Evolutionary conservation across 2,113 vertebrate genomes (phyloP).

Genomic region (Pampusana beccarii): DNA sequence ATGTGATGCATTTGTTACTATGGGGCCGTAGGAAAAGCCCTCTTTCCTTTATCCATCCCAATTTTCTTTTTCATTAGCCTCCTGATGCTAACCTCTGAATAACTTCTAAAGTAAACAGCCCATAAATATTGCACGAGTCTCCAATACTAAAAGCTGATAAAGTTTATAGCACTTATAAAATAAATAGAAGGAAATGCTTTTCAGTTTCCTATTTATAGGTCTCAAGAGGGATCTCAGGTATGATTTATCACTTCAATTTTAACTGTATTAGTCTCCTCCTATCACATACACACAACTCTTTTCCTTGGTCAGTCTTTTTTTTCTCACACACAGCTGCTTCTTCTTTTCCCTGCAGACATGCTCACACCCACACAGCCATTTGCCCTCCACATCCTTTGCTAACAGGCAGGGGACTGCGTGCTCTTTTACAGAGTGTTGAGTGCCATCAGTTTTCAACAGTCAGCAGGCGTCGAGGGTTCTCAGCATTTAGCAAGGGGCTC

Average conservation of each 20-base stretch:
- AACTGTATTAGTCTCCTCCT: constrained; percentile 63
- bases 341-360: constrained; percentile 32
- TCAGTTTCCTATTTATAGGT: constrained; percentile 78
- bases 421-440: constrained; percentile 12
- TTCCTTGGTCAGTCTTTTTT: constrained; percentile 20
- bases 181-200: constrained; percentile 83
- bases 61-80: constrained; percentile 78
- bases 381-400: constrained; percentile 52
- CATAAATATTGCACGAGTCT: constrained; percentile 79
- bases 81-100: constrained; percentile 73
- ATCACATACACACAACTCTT: constrained; percentile 31
- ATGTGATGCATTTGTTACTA: constrained; percentile 46
- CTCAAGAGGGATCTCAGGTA: constrained; percentile 73
- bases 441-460: constrained; percentile 49
- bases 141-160: constrained; percentile 82
- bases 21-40: constrained; percentile 49
- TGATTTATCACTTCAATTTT: constrained; percentile 83
- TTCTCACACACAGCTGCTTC: constrained; percentile 52
- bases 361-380: constrained; percentile 61
- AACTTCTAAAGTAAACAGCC: constrained; percentile 77
- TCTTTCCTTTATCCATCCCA: constrained; percentile 60
- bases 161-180: constrained; percentile 85
- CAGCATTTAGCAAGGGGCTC: constrained; percentile 14
- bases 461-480: constrained; percentile 37
- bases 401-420: not conserved